Evolutionary conservation across 2,113 vertebrate species (phyloP), one percentile per base, ranked within the genome.

Genomic region (Myotis davidii): DNA sequence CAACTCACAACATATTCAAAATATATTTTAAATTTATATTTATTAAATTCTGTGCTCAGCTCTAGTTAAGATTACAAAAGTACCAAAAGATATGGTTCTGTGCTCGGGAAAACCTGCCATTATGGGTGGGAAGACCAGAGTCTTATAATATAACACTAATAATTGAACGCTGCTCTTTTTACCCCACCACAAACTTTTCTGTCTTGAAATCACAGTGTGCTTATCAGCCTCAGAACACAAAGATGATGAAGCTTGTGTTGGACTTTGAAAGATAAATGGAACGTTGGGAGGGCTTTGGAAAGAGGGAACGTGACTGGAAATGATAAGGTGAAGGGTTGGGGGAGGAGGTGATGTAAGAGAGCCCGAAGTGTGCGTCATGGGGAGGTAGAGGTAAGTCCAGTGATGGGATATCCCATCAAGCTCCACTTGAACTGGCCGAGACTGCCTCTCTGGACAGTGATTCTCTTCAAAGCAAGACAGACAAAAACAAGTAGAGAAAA

Each of bases 201-300:
- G 13, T 45, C 94, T 95, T 84, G 39, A 94, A 81, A 79, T 17
- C 61, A 13, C 64, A 59, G 23, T 17, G 14, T 50, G 39, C 54
- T 91, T 50, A n/a, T 74, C 6, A 69, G 69, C 56, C 73, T 69
- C 5, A 3, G 50, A 61, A 45, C 20, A 21, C 0, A 0, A 42
- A 91, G 50, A 88, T 56, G 16, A 10, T 82, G 67, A 94, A 79
- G 20, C 20, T 52, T 73, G 13, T 13, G 9, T 34, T 27, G 42
- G 16, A 23, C 34, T 85, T 72, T 67, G 59, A 85, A 70, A 64
- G 23, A 56, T 42, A 52, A 77, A 69, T 32, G 32, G 37, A 56
- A 50, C 88, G 37, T 34, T 39, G 56, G 12, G 52, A 3, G 10
- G 29, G 45, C 20, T 94, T 25, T 8, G 3, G 67, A 18, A 81